Base-by-base conservation (phyloP, 1,140 invertebrate species). In the Drosophila sp. region DNA sequence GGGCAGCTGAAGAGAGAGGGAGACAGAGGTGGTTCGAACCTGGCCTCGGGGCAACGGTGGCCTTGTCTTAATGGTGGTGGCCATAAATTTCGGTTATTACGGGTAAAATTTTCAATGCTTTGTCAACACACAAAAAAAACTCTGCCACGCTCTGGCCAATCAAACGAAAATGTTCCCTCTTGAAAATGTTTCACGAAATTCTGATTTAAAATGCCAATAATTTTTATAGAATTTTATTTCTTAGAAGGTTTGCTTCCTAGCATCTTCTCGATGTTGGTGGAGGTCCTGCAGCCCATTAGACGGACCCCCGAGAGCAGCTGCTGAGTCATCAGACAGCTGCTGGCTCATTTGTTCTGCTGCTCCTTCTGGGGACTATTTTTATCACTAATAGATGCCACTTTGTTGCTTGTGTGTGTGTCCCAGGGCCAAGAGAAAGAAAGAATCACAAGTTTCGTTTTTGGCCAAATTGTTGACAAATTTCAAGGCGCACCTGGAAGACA, bases 381-480 rank as follows among this genome's bases (percentile, higher is more conserved):
- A 87, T 82, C 83, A 87, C 70, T 89, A 89, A 83, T 89, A 87
- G 83, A 89, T 61, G 76, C 76, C 80, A 87, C 84, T 87, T 87
- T 83, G 70, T 80, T 80, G 79, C 40, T 17, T 17, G 10, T 41
- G 44, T 47, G 23, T 47, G 40, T 66, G 56, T 61, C 66, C 58
- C 25, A 27, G 38, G 62, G 40, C 58, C 62, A 65, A 62, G 25
- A 61, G 56, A 76, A 86, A 76, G 71, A 74, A 85, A 76, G 71
- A 74, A 85, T 85, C 81, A 75, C 83, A 87, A 86, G 79, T 82
- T 86, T 71, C 70, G 74, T 57, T 58, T 60, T 58, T 66, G 76
- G 64, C 82, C 79, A 87, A 86, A 86, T 86, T 87, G 83, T 87
- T 87, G 83, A 87, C 83, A 87, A 87, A 87, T 87, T 87, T 87